Evolutionary conservation across 2,113 vertebrate species (phyloP).

Genomic region (human): DNA sequence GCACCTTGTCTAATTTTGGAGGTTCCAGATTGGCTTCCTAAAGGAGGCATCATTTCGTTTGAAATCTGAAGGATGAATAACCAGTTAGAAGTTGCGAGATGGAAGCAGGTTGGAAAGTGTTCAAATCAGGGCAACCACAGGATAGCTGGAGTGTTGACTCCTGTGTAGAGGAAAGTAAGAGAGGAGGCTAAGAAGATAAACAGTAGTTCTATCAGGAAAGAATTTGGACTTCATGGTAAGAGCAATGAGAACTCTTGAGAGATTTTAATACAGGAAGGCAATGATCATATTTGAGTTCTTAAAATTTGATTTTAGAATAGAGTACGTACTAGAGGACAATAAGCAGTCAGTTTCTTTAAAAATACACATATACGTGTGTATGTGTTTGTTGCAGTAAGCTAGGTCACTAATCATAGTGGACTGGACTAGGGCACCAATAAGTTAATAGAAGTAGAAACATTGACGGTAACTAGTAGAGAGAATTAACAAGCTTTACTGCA

Average conservation of each 20-base stretch:
- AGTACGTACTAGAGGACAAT: neutral
- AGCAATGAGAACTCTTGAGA: neutral
- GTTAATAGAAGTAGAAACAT: neutral
- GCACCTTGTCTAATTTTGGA: neutral
- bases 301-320: neutral
- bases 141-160: neutral
- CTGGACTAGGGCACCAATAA: neutral
- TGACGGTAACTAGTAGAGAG: neutral
- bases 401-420: neutral
- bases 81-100: neutral
- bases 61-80: neutral
- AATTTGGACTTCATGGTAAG: neutral
- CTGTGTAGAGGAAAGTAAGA: neutral
- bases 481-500: neutral
- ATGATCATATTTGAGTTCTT: neutral
- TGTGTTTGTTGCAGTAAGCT: neutral
- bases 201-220: neutral
- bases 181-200: neutral
- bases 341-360: neutral
- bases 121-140: neutral
- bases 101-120: neutral
- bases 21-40: neutral
- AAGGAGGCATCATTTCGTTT: neutral
- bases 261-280: neutral
- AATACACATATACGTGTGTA: neutral